phyloP scores from a whole-genome alignment of 2,888 invertebrate species.

The Zygogramma bicolorata region DNA sequence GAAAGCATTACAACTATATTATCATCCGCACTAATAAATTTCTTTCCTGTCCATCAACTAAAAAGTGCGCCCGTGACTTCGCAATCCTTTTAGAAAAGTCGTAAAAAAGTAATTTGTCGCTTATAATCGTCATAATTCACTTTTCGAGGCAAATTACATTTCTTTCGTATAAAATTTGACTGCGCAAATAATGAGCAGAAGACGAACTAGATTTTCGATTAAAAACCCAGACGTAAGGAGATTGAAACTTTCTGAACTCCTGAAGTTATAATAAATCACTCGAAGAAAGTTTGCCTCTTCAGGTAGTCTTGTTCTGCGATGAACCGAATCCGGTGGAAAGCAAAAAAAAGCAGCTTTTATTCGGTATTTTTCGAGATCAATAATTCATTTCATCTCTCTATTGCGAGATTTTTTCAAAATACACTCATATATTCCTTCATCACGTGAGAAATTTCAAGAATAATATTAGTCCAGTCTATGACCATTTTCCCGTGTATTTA shows the following conservation, averaged over 20 bases:
- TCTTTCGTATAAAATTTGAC: not conserved
- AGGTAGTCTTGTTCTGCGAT: not conserved
- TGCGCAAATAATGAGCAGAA: not conserved
- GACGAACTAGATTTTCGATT: not conserved
- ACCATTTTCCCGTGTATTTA: too few species aligned
- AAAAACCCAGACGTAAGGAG: not conserved
- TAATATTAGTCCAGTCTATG: too few species aligned
- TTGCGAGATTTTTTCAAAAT: too few species aligned
- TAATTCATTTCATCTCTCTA: too few species aligned
- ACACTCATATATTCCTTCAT: too few species aligned
- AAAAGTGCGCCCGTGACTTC: not conserved
- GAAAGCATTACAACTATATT: too few species aligned
- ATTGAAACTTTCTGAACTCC: not conserved
- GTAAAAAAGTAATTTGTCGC: not conserved
- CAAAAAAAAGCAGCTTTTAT: not conserved
- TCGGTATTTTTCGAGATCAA: too few species aligned
- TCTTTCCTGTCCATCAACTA: not conserved
- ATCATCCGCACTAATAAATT: too few species aligned
- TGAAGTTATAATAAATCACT: not conserved
- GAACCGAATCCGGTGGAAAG: not conserved
- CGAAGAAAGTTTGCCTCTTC: not conserved
- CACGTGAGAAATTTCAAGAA: too few species aligned
- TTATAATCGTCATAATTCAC: not conserved
- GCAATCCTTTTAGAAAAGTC: not conserved
- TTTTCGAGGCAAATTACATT: not conserved